phyloP scores from a whole-genome alignment of 2,797 vertebrate genomes.

The Rhynchonycteris naso region DNA sequence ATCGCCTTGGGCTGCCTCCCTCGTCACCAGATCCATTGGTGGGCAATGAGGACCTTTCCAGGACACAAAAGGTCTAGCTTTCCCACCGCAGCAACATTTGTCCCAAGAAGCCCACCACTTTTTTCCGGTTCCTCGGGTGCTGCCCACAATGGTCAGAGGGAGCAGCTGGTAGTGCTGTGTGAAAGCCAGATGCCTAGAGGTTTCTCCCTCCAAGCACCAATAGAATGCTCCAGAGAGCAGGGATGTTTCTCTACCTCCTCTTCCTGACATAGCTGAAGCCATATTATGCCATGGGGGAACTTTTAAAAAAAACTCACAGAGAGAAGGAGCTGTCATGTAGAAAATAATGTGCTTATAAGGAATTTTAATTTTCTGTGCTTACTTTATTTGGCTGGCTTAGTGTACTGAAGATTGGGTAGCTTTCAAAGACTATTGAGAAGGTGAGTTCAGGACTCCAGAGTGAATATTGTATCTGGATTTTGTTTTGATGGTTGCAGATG shows the following conservation, averaged over 20 bases:
- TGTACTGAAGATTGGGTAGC: not conserved
- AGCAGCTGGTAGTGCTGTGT: rapidly evolving
- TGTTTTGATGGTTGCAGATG: not conserved
- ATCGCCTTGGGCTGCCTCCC: not conserved
- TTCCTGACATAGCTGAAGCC: not conserved
- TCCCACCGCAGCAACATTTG: not conserved
- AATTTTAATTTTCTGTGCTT: not conserved
- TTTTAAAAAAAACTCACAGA: constrained; percentile 15
- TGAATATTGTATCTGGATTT: not conserved
- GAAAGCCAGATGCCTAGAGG: not conserved
- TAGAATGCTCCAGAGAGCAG: rapidly evolving
- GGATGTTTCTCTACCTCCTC: not conserved
- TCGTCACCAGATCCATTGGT: not conserved
- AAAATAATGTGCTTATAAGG: constrained; percentile 46
- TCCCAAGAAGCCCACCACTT: not conserved
- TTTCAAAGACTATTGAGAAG: constrained; percentile 37
- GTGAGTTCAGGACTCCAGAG: not conserved
- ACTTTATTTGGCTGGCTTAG: not conserved
- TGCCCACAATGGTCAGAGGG: not conserved
- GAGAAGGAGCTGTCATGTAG: not conserved
- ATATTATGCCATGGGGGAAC: not conserved
- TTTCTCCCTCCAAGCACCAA: not conserved
- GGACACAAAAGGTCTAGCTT: not conserved
- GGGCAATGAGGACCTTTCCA: not conserved
- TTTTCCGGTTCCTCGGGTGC: not conserved